These are phyloP conservation scores for Halocynthia aurantium DNA, from an alignment of 23 tunicate genomes.

Conservation along the genomic window DNA sequence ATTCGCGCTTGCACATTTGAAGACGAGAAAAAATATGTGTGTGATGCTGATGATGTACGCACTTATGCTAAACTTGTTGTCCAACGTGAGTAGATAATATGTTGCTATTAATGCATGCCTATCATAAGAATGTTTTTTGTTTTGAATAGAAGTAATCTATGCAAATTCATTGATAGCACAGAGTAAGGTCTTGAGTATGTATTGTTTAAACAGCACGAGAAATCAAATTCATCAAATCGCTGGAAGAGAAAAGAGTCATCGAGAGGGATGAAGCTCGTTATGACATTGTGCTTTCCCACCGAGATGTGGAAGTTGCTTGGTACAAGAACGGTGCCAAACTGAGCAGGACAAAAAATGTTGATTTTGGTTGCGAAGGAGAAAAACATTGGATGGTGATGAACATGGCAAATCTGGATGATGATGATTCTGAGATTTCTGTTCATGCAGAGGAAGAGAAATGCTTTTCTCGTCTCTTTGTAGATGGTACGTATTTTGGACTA, in stretches of 20 bases:
- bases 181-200: too few relatives aligned
- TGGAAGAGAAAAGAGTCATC: conserved; percentile 16
- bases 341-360: conserved; percentile 28
- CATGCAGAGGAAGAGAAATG: conserved; percentile 27
- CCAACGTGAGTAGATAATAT: conserved; percentile 6
- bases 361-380: conserved; percentile 17
- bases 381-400: conserved; percentile 19
- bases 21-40: conserved; percentile 30
- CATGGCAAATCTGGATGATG: conserved; percentile 11
- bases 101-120: not conserved
- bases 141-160: too few relatives aligned
- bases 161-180: too few relatives aligned
- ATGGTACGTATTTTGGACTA: not conserved
- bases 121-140: too few relatives aligned
- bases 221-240: conserved; percentile 24
- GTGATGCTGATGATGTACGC: conserved; percentile 35
- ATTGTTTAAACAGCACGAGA: conserved; percentile 23
- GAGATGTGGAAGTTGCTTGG: conserved; percentile 30
- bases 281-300: conserved; percentile 26
- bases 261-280: conserved; percentile 20
- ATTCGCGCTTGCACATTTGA: conserved; percentile 16
- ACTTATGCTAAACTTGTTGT: conserved; percentile 25
- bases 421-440: conserved; percentile 9
- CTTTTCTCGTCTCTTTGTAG: not conserved
- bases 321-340: conserved; percentile 32